Conservation (phyloP, 2,797 vertebrate genomes). For the Mallotus villosus region DNA sequence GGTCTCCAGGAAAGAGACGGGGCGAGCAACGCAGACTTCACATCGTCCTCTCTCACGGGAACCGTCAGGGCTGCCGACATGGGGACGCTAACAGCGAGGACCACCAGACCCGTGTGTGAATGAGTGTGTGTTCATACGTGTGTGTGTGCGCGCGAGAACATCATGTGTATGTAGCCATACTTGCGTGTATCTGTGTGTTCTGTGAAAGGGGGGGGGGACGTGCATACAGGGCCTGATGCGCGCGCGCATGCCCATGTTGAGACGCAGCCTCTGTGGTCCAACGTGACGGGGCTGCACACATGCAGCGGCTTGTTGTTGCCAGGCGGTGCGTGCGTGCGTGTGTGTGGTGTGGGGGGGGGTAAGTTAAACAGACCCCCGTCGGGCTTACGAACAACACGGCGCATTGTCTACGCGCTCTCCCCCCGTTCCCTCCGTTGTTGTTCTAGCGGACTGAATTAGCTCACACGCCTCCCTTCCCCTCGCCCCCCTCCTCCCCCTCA, state of each 20-base stretch:
- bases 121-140: conserved; percentile 17
- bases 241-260: conserved; percentile 21
- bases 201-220: too few relatives aligned
- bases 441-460: conserved; percentile 70
- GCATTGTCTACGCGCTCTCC: conserved; percentile 58
- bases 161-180: background rate
- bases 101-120: conserved; percentile 2
- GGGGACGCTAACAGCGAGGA: background rate
- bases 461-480: conserved; percentile 22
- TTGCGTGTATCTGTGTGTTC: too few relatives aligned
- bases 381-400: conserved; percentile 60
- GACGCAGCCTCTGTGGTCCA: background rate
- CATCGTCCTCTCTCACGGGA: background rate
- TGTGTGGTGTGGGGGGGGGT: conserved; percentile 50
- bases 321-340: background rate
- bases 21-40: background rate
- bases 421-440: conserved; percentile 64
- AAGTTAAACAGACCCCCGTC: conserved; percentile 66
- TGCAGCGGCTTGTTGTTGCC: conserved; percentile 64
- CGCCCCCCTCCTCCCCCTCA: too few relatives aligned
- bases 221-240: background rate
- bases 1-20: too few relatives aligned
- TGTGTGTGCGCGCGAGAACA: background rate
- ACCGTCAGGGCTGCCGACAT: background rate
- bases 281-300: conserved; percentile 49